Conservation (phyloP, 1,140 invertebrate species). For the Drosophila sp. region DNA sequence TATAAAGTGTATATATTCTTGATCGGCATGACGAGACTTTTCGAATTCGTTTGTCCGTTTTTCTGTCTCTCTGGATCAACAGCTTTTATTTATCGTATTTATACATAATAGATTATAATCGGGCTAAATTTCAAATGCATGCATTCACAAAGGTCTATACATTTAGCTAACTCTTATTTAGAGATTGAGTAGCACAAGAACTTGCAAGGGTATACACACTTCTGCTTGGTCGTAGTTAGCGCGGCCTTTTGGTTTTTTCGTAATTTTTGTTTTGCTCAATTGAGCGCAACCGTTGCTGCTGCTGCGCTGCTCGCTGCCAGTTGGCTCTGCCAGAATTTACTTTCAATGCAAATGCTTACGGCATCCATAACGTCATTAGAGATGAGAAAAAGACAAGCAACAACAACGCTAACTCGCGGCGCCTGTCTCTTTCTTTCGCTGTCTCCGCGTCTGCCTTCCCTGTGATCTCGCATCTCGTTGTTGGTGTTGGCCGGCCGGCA, state of each 20-base stretch:
- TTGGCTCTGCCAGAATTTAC: slow-evolving; percentile 8
- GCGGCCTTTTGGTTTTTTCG: slow-evolving; percentile 15
- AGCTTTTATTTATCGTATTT: too few relatives aligned
- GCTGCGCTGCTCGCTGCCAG: slow-evolving; percentile 16
- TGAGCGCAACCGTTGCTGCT: slow-evolving; percentile 19
- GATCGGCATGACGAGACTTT: too few relatives aligned
- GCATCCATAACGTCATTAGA: slow-evolving; percentile 70
- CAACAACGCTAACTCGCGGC: slow-evolving; percentile 2
- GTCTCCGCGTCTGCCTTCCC: neutral
- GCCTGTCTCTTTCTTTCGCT: slow-evolving; percentile 8
- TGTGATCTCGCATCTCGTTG: neutral
- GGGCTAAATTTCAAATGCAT: too few relatives aligned
- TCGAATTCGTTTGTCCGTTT: too few relatives aligned
- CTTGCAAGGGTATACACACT: too few relatives aligned
- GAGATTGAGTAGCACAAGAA: too few relatives aligned
- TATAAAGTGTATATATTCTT: too few relatives aligned
- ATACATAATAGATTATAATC: too few relatives aligned
- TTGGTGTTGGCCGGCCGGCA: slow-evolving; percentile 62
- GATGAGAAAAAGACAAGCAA: slow-evolving; percentile 8
- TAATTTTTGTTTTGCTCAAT: slow-evolving; percentile 22
- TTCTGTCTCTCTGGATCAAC: too few relatives aligned
- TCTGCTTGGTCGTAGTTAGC: too few relatives aligned
- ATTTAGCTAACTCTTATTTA: too few relatives aligned
- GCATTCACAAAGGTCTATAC: too few relatives aligned
- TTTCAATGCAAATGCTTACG: slow-evolving; percentile 53